Conservation (phyloP, 2,888 invertebrate species). For the Zootermopsis nevadensis region DNA sequence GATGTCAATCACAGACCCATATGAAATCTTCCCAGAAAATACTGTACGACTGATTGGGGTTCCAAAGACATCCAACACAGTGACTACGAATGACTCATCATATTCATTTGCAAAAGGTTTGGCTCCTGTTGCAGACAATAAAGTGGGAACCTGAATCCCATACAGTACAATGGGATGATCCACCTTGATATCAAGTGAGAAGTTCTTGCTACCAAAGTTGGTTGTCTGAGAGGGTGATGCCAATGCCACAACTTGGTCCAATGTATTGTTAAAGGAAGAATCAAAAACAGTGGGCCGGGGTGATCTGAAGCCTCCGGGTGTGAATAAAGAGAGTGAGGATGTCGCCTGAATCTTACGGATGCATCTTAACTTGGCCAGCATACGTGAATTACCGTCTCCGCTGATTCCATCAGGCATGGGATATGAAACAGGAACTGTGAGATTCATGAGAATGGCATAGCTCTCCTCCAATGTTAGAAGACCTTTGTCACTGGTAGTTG, state of each 20-base stretch:
- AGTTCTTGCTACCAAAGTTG: conserved; percentile 41
- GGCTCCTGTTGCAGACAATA: conserved; percentile 21
- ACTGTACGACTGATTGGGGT: conserved; percentile 45
- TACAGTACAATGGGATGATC: conserved; percentile 42
- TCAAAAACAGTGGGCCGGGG: not conserved
- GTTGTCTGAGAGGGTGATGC: conserved; percentile 31
- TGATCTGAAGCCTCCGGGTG: not conserved
- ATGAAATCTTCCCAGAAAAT: conserved; percentile 26
- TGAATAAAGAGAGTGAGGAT: not conserved
- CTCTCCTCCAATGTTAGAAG: conserved; percentile 42
- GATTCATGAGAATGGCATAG: conserved; percentile 42
- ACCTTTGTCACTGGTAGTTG: not conserved
- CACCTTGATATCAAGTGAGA: conserved; percentile 43
- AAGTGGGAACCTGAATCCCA: conserved; percentile 44
- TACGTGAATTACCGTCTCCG: conserved; percentile 24
- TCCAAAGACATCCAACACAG: conserved; percentile 38
- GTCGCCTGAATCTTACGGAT: conserved; percentile 31
- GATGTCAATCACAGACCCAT: conserved; percentile 39
- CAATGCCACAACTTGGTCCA: conserved; percentile 38
- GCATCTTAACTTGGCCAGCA: conserved; percentile 39
- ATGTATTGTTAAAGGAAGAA: not conserved
- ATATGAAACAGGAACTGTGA: conserved; percentile 31
- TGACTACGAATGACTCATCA: conserved; percentile 46
- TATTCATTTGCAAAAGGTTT: conserved; percentile 33
- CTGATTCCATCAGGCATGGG: conserved; percentile 41